Evolutionary conservation across 1,140 invertebrate species (phyloP).

Genomic region (Philopotamus ludificatus): DNA sequence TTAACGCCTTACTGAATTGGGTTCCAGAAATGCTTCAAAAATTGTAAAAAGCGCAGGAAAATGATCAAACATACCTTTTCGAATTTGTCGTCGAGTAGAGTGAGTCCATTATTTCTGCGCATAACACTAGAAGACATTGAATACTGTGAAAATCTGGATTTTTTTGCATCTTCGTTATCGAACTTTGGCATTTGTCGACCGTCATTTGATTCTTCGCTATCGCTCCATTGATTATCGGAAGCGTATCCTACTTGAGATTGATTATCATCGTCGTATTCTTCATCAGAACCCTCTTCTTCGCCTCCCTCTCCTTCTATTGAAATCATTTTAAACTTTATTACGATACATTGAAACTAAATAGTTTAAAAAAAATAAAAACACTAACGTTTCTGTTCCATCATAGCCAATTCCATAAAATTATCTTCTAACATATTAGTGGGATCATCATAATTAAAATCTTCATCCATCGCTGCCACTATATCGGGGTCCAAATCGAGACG

Average conservation of each 20-base stretch:
- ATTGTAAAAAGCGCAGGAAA: too few relatives aligned
- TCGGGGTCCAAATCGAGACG: constrained; percentile 88
- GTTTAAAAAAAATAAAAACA: neutral
- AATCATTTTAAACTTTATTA: too few relatives aligned
- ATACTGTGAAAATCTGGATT: constrained; percentile 90
- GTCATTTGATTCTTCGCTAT: constrained; percentile 48
- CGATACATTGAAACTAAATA: neutral
- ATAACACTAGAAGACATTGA: constrained; percentile 93
- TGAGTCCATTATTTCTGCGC: constrained; percentile 78
- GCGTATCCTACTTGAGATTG: constrained; percentile 52
- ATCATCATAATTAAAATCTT: constrained; percentile 85
- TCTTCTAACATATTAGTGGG: constrained; percentile 85
- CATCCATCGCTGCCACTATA: constrained; percentile 88
- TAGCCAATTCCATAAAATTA: constrained; percentile 82
- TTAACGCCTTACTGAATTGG: too few relatives aligned
- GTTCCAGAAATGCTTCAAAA: too few relatives aligned
- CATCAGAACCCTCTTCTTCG: constrained; percentile 42
- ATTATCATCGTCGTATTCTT: constrained; percentile 57
- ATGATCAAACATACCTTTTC: constrained; percentile 67
- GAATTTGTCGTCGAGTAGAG: constrained; percentile 86
- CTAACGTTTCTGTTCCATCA: constrained; percentile 56
- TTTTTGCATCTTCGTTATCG: constrained; percentile 76
- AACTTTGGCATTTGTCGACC: constrained; percentile 54
- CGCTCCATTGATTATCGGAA: constrained; percentile 44
- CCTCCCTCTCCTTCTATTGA: neutral